Evolutionary conservation across 2,113 vertebrate species (phyloP).

Genomic region (Salvelinus namaycush): DNA sequence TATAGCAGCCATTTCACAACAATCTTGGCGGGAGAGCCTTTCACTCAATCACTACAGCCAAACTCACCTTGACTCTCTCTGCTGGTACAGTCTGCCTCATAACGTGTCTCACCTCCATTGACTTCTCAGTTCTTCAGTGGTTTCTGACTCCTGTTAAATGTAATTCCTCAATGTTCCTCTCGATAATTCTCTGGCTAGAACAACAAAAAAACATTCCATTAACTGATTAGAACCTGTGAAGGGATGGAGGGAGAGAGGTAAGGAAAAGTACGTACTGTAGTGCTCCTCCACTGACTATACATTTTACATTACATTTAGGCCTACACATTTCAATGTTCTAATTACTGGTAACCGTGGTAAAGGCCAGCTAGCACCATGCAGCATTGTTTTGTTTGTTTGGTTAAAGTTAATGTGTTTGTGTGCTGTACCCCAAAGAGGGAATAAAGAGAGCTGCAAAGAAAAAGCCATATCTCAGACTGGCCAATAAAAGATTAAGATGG

Average conservation of each 20-base stretch:
- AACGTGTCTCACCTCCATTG: neutral
- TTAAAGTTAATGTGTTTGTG: no score
- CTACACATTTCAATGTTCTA: no score
- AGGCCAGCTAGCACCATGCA: no score
- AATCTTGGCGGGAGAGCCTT: conserved; percentile 10
- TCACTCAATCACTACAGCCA: conserved; percentile 10
- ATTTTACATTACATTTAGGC: no score
- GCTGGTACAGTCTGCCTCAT: neutral
- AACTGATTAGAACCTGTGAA: neutral
- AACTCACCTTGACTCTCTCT: conserved; percentile 3
- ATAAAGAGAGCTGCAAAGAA: no score
- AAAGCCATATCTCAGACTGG: no score
- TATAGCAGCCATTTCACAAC: conserved; percentile 21
- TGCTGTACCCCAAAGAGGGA: no score
- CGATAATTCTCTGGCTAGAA: neutral
- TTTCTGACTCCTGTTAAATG: neutral
- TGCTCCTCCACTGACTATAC: no score
- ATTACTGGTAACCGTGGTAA: no score
- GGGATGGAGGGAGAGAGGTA: neutral
- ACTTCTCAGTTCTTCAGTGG: neutral
- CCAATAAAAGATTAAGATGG: no score
- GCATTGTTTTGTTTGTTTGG: no score
- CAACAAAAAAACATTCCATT: neutral
- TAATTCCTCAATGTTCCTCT: neutral
- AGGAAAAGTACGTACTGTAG: no score